Evolutionary conservation across 2,113 vertebrate genomes (phyloP).

Genomic region (Triplophysa siluroides): DNA sequence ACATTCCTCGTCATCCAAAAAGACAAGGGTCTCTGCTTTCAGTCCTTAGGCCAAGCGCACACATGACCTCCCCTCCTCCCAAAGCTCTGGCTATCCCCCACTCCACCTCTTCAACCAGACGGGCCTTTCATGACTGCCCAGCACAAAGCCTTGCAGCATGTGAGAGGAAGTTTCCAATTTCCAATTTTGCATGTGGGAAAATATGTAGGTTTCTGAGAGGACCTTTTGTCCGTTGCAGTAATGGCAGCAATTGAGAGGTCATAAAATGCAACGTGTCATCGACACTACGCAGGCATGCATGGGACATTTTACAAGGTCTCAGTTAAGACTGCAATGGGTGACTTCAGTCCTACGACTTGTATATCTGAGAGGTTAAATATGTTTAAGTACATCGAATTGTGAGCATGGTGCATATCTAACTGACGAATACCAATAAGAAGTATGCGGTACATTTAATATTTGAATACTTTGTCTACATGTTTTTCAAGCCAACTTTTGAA

Average conservation of each 20-base stretch:
- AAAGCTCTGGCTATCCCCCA: slow-evolving; percentile 57
- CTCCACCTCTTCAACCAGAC: slow-evolving; percentile 51
- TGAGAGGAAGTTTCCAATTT: slow-evolving; percentile 78
- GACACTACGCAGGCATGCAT: slow-evolving; percentile 69
- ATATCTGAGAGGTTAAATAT: not conserved
- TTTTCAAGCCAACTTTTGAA: slow-evolving; percentile 48
- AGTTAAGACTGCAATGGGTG: not conserved
- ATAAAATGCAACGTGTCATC: slow-evolving; percentile 65
- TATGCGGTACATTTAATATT: slow-evolving; percentile 41
- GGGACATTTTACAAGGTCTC: slow-evolving; percentile 69
- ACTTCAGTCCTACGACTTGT: not conserved
- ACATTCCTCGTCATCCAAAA: slow-evolving; percentile 54
- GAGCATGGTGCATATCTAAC: slow-evolving; percentile 14
- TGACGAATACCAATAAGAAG: slow-evolving; percentile 1
- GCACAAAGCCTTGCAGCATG: slow-evolving; percentile 73
- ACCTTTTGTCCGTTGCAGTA: slow-evolving; percentile 73
- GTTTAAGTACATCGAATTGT: slow-evolving; percentile 3
- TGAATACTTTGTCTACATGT: slow-evolving; percentile 40
- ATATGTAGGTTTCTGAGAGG: slow-evolving; percentile 74
- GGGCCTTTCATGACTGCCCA: slow-evolving; percentile 74
- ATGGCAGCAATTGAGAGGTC: slow-evolving; percentile 73
- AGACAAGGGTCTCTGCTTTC: slow-evolving; percentile 66
- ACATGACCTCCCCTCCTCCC: slow-evolving; percentile 57
- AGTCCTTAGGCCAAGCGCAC: slow-evolving; percentile 67
- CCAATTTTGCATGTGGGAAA: slow-evolving; percentile 77